A percentile compares a stretch with the other conserved stretches of the same genome.
Conservation (phyloP, 1,140 invertebrate species). For the Stegodyphus mimosarum region DNA sequence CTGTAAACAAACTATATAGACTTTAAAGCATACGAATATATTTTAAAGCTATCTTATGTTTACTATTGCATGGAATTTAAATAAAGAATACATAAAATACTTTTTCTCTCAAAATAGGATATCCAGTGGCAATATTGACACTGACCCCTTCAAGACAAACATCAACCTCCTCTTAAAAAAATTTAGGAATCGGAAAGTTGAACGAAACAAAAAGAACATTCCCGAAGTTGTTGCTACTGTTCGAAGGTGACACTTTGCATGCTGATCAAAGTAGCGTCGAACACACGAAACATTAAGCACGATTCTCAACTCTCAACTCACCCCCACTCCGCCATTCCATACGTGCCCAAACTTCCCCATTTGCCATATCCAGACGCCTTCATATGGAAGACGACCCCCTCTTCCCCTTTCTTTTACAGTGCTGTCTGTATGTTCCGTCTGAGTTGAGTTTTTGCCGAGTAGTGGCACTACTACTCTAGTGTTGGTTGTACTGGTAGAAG, state of each 20-base stretch:
- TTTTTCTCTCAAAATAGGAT: background rate
- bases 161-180: background rate
- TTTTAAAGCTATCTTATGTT: no score
- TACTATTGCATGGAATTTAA: no score
- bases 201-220: conserved; percentile 33
- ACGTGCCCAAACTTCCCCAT: conserved; percentile 15
- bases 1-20: no score
- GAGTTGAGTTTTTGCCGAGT: background rate
- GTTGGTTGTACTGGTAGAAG: background rate
- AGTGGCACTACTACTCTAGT: background rate
- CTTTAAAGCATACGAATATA: no score
- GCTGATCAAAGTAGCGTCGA: conserved; percentile 47
- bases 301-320: conserved; percentile 11
- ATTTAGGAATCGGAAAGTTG: background rate
- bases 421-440: background rate
- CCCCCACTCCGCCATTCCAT: background rate
- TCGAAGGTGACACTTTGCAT: conserved; percentile 57
- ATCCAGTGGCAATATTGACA: conserved; percentile 1
- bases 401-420: background rate
- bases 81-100: no score
- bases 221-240: conserved; percentile 37
- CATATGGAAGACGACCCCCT: conserved; percentile 2
- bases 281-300: conserved; percentile 52
- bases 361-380: conserved; percentile 29
- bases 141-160: background rate